Base-by-base conservation (phyloP, 2,113 vertebrate species). In the Aegotheles bennettii region DNA sequence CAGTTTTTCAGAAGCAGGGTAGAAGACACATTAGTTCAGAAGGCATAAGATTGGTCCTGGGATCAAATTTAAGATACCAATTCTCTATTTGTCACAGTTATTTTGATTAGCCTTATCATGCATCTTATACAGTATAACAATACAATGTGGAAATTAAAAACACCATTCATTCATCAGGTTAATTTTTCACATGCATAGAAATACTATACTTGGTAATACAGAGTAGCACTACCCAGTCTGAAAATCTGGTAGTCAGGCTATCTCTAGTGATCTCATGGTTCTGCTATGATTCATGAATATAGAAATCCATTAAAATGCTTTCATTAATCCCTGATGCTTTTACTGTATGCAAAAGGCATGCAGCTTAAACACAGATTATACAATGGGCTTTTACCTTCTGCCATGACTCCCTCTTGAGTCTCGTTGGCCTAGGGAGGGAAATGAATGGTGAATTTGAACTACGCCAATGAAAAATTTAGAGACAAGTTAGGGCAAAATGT, bases 281-380 rank as follows among this genome's bases (percentile, higher is more conserved):
- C 75, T 83, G 94, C 78, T 77, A 74, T 77, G 90, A 96, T 50
- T 78, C 64, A 67, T 67, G 25, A 92, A 74, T 35, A 80, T 3
- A 70, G 57, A 92, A 94, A 29, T 87, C 90, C 87, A 68, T 79
- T 91, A 11, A 51, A 96, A 84, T 65, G 54, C 38, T 95, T 81
- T 95, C 80, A 76, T 78, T 94, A 94, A 93, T 96, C 86, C 91
- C 91, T 33, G 51, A 90, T 86, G 89, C 85, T 97, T 95, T 86
- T 88, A 75, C 25, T 91, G 78, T 91, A 82, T 75, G 56, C 89
- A 94, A 90, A 92, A 96, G 64, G 51, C 84, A 95, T 5, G 35
- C 84, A 87, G 90, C 70, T 84, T 90, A 95, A 94, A 91, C 78
- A 90, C 68, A 1, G 2, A 70, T 78, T 78, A 40, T 51, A 79